phyloP scores from a whole-genome alignment of 2,797 vertebrate species.

The Danio kyathit region DNA sequence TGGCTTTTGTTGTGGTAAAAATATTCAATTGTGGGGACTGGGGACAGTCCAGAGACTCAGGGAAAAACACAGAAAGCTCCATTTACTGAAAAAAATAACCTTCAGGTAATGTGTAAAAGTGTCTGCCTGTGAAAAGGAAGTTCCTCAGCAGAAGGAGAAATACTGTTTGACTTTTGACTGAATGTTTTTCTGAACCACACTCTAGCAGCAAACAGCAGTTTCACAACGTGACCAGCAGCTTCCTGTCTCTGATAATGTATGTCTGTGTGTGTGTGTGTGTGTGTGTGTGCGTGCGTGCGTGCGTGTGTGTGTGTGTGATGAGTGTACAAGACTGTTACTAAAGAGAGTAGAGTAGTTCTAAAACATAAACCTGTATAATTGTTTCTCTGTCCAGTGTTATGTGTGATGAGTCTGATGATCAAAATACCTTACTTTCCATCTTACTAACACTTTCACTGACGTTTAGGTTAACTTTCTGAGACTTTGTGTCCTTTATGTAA shows the following conservation, averaged over 20 bases:
- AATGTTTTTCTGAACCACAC: not conserved
- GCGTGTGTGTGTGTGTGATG: not conserved
- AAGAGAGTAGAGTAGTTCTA: not conserved
- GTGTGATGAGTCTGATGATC: not conserved
- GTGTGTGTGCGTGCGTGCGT: too few species aligned
- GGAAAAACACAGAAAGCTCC: not conserved
- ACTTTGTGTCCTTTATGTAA: not conserved
- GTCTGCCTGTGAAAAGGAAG: not conserved
- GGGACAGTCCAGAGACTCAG: not conserved
- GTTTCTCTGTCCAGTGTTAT: not conserved
- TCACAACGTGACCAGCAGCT: not conserved
- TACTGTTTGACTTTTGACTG: not conserved
- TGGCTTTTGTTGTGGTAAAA: not conserved
- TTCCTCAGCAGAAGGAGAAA: not conserved
- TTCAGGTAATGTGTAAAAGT: not conserved
- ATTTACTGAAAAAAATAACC: not conserved
- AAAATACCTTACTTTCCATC: not conserved
- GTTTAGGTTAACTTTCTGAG: not conserved
- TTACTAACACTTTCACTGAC: not conserved
- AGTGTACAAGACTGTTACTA: not conserved
- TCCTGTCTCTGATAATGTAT: slow-evolving; percentile 27
- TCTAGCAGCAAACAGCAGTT: not conserved
- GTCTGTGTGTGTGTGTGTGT: too few species aligned
- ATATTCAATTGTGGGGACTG: too few species aligned
- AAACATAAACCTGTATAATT: not conserved